Base-by-base conservation (phyloP, 2,113 vertebrate genomes). In the Rhinoderma darwinii region DNA sequence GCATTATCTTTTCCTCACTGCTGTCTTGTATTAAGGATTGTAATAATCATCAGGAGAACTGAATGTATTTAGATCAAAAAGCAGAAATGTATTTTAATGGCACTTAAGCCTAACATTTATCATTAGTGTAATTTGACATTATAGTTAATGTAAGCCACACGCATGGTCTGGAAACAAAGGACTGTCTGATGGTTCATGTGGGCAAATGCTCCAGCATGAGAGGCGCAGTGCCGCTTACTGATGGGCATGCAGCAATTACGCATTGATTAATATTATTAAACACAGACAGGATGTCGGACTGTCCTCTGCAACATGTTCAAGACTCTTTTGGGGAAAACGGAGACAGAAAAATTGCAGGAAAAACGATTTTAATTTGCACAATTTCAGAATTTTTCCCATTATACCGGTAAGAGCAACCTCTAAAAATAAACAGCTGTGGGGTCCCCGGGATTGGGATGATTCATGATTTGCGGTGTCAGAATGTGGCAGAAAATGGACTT, bases 401-500 rank as follows among this genome's bases (percentile, higher is more conserved):
- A 27, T 32, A 15, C 30, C 44, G 5, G 51, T 39, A 43, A 44
- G 1, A n/a, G 41, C 8, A 17, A 30, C 14, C 59, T 47, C 10
- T 72, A 43, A 61, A 59, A 84, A 84, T 76, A 84, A 84, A 76
- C 83, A 84, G 15, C 51, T 12, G 47, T 14, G 32, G 50, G 89
- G 84, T 88, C 90, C 91, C 86, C 88, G 91, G 90, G 88, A 90
- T 18, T 25, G 22, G 35, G 37, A 51, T 75, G 90, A 89, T 90
- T 84, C 89, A 89, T 89, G 88, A 86, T 88, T 87, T 54, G 73
- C 50, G 0, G 70, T 90, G 91, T 92, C 91, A 92, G 84, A 41
- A 88, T 89, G 91, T 90, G 89, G 91, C 81, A 87, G 88, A 90
- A 86, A 91, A 92, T 94, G 92, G 93, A 90, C 89, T 92, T 90